phyloP scores from a whole-genome alignment of 2,797 vertebrate genomes.

The Gouania willdenowi region DNA sequence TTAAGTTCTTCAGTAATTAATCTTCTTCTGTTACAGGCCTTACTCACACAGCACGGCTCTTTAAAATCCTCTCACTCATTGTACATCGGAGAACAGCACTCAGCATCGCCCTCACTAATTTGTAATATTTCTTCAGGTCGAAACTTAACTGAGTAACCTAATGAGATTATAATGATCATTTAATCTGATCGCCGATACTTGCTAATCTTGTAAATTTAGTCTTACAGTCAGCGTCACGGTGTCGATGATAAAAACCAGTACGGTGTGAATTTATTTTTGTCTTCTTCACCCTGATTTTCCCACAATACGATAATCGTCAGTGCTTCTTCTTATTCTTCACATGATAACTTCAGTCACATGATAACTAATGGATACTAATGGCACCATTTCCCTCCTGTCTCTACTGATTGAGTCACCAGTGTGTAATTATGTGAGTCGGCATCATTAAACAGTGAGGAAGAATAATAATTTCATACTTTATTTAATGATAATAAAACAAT shows the following conservation, averaged over 20 bases:
- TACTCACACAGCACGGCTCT: background rate
- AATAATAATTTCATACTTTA: conserved; percentile 43
- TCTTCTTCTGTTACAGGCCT: conserved; percentile 1
- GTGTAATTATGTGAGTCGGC: conserved; percentile 37
- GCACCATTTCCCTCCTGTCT: conserved; percentile 32
- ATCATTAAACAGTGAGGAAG: conserved; percentile 42
- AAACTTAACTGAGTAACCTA: conserved; percentile 4
- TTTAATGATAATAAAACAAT: conserved; percentile 55
- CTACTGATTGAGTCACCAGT: conserved; percentile 31
- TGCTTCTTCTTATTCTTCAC: conserved; percentile 7
- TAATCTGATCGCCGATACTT: conserved; percentile 5
- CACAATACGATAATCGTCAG: conserved; percentile 19
- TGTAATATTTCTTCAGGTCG: conserved; percentile 26
- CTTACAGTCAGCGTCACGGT: background rate
- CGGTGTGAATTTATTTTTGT: conserved; percentile 3
- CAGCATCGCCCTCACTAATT: conserved; percentile 3
- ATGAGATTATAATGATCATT: conserved; percentile 28
- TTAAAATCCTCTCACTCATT: conserved; percentile 13
- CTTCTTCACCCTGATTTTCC: background rate
- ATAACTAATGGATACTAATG: conserved; percentile 57
- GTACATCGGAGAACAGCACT: conserved; percentile 10
- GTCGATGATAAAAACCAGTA: too few relatives aligned
- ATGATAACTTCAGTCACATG: conserved; percentile 44
- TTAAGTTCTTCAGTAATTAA: conserved; percentile 6
- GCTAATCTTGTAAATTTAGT: conserved; percentile 13